phyloP scores from a whole-genome alignment of 2,797 vertebrate species.

The Chelon labrosus region DNA sequence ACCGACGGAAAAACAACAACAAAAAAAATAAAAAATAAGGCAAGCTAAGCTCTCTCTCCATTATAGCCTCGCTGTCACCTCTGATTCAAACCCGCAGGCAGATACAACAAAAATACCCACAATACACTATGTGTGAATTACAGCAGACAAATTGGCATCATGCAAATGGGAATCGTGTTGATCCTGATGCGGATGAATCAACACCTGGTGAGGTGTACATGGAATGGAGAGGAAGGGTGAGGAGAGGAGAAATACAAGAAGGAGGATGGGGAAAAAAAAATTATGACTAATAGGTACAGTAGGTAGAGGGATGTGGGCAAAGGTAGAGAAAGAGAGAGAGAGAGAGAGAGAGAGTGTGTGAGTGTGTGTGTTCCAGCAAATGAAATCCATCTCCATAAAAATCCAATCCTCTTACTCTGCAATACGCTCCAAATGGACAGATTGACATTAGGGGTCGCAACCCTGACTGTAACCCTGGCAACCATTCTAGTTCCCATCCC shows the following conservation, averaged over 20 bases:
- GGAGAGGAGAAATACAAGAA: neutral
- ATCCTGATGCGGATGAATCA: constrained; percentile 30
- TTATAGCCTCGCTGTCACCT: constrained; percentile 43
- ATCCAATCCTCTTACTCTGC: constrained; percentile 71
- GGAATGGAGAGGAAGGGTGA: neutral
- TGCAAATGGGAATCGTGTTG: constrained; percentile 57
- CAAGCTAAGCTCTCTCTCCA: constrained; percentile 41
- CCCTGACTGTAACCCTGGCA: constrained; percentile 73
- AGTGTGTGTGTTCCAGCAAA: constrained; percentile 45
- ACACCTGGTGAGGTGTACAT: constrained; percentile 4
- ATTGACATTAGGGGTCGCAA: constrained; percentile 70
- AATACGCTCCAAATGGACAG: constrained; percentile 76
- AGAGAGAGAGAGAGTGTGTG: neutral
- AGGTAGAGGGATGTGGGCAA: constrained; percentile 3
- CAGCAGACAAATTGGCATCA: constrained; percentile 54
- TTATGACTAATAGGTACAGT: neutral
- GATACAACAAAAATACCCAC: constrained; percentile 4
- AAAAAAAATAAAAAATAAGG: constrained; percentile 34
- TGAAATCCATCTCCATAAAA: constrained; percentile 78
- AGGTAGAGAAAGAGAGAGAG: constrained; percentile 22
- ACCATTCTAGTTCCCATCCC: constrained; percentile 51
- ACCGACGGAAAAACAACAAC: constrained; percentile 44
- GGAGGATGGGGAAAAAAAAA: neutral
- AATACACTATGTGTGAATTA: constrained; percentile 16
- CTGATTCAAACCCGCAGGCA: constrained; percentile 32